Conservation (phyloP, 1,140 invertebrate genomes). For the Sarcophaga peregrina region DNA sequence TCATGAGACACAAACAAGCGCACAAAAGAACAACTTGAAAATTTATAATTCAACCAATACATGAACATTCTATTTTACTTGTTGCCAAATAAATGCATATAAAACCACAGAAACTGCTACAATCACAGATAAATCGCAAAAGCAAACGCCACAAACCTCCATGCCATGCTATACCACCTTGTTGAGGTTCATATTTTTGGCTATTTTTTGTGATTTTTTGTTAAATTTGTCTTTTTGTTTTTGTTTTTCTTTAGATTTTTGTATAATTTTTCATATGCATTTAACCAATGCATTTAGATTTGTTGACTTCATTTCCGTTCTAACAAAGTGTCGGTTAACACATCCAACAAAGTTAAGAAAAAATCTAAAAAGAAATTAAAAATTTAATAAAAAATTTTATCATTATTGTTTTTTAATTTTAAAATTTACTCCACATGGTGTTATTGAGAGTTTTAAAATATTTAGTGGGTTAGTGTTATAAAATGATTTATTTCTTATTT, state of each 20-base stretch:
- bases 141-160: background rate
- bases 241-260: background rate
- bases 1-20: background rate
- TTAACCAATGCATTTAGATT: conserved; percentile 53
- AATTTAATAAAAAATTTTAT: background rate
- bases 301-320: conserved; percentile 61
- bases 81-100: background rate
- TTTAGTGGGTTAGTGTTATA: conserved; percentile 44
- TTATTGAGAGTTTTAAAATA: conserved; percentile 51
- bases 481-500: background rate
- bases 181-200: background rate
- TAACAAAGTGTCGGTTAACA: conserved; percentile 56
- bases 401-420: background rate
- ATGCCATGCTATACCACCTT: background rate
- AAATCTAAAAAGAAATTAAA: background rate
- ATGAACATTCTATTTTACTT: background rate
- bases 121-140: background rate
- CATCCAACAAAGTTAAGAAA: conserved; percentile 49
- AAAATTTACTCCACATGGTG: conserved; percentile 53
- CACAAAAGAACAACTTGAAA: too few species aligned
- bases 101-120: background rate
- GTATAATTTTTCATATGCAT: background rate
- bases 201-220: background rate
- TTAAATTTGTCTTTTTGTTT: background rate
- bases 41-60: too few species aligned